Evolutionary conservation across 2,113 vertebrate genomes (phyloP), one percentile per base, ranked within the genome.

Genomic region (Sprattus sprattus): DNA sequence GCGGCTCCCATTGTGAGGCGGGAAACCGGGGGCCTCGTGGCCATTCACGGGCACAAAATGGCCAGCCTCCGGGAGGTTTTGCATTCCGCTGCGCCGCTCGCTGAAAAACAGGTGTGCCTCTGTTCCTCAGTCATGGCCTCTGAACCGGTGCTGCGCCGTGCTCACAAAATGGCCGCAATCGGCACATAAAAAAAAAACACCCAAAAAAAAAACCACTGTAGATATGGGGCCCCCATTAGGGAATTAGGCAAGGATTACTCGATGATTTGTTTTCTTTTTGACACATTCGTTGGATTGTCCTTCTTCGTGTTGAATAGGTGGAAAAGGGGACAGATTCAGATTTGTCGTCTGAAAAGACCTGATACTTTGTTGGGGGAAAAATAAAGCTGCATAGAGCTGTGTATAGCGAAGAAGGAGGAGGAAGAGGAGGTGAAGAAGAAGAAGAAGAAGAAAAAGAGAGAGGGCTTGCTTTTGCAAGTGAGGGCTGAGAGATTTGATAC

Each of bases 401-500:
- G 71, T 78, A 16, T 3, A 39, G 10, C n/a, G 9, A 25, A 39
- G 16, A 78, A 16, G 39, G 39, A 39, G 39, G 71, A 39, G 15
- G 28, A 25, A 28, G 7, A 32, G 28, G 32, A 71, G n/a, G 2
- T 10, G 9, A 4, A 44, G 13, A 78, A 78, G 32, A 15, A 44
- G 71, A 39, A 9, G 57, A 28, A 39, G 2, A 0, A 2, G 7
- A 32, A 32, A 11, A 11, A 71, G 28, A 75, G 15, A 39, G 2
- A 32, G 13, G 11, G 28, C 28, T 80, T 80, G 75, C 64, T 83
- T 47, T 50, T 87, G 64, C 60, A 20, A 64, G 50, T 83, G 78
- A 46, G 18, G 46, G 57, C 64, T 78, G 45, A 84, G 67, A 83
- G 50, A 84, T 87, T 71, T 87, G 64, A 83, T 87, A 86, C 64